Conservation (phyloP, 1,140 invertebrate species). For the Brachionus paranguensis region DNA sequence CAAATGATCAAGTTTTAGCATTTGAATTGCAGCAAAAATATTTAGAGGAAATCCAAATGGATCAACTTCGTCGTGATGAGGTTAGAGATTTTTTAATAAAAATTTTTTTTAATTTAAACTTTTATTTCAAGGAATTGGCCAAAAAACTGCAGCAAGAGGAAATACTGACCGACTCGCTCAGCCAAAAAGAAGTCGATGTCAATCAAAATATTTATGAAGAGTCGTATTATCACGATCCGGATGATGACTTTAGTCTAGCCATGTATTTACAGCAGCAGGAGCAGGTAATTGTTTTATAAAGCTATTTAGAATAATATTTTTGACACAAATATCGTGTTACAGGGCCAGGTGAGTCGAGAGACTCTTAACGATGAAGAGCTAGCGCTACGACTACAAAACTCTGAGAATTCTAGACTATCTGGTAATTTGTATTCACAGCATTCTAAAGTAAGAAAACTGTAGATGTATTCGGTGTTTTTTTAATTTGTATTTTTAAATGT, state of each 20-base stretch:
- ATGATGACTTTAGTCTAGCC: slow-evolving; percentile 14
- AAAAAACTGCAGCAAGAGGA: slow-evolving; percentile 18
- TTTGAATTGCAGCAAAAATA: neutral
- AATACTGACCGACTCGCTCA: neutral
- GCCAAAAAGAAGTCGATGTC: neutral
- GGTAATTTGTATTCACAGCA: neutral
- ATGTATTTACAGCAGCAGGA: slow-evolving; percentile 24
- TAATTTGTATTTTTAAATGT: neutral
- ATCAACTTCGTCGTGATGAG: neutral
- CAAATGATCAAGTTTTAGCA: neutral
- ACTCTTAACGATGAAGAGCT: slow-evolving; percentile 1
- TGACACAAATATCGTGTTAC: slow-evolving; percentile 1
- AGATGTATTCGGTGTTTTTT: neutral
- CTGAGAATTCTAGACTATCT: neutral
- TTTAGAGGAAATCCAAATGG: neutral
- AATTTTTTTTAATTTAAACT: neutral
- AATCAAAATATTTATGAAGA: slow-evolving; percentile 6
- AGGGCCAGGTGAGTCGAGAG: neutral
- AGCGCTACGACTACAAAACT: neutral
- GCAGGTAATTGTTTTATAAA: neutral
- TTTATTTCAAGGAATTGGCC: neutral
- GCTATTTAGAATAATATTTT: neutral
- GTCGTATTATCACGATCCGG: slow-evolving; percentile 23
- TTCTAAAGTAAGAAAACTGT: neutral
- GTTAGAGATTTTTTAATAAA: neutral